Conservation (phyloP, 2,888 invertebrate genomes). For the Sinhomidia bicolor region DNA sequence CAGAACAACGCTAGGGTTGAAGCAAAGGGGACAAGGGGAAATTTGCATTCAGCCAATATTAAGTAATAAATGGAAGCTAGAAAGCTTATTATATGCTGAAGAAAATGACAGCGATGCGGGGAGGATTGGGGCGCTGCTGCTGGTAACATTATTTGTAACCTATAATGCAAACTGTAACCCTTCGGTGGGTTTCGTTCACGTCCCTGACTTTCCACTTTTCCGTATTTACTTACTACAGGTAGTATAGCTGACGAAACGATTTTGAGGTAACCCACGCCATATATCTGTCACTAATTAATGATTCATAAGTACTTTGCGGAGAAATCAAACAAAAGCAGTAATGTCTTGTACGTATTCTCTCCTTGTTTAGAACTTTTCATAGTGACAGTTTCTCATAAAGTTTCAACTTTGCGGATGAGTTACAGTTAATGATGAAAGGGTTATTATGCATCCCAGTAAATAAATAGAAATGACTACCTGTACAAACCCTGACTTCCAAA, state of each 20-base stretch:
- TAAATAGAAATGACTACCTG: too few relatives aligned
- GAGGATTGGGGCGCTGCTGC: neutral
- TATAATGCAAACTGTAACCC: too few relatives aligned
- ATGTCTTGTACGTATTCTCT: neutral
- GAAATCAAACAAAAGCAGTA: neutral
- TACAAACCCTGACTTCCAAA: too few relatives aligned
- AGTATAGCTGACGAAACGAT: neutral
- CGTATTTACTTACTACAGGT: too few relatives aligned
- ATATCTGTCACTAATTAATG: slow-evolving; percentile 25
- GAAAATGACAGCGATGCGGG: neutral
- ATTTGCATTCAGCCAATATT: neutral
- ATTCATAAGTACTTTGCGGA: slow-evolving; percentile 16
- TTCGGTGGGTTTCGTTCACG: neutral
- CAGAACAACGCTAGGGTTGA: neutral
- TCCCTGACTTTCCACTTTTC: slow-evolving; percentile 2
- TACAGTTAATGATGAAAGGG: neutral
- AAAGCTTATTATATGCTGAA: neutral
- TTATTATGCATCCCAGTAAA: too few relatives aligned
- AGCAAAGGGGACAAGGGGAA: neutral
- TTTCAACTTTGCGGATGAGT: neutral
- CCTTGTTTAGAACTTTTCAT: too few relatives aligned
- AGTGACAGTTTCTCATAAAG: too few relatives aligned
- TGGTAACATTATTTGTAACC: neutral
- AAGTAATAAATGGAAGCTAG: neutral
- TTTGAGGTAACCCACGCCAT: neutral